Conservation (phyloP, 2,113 vertebrate species). For the Lanius collurio region DNA sequence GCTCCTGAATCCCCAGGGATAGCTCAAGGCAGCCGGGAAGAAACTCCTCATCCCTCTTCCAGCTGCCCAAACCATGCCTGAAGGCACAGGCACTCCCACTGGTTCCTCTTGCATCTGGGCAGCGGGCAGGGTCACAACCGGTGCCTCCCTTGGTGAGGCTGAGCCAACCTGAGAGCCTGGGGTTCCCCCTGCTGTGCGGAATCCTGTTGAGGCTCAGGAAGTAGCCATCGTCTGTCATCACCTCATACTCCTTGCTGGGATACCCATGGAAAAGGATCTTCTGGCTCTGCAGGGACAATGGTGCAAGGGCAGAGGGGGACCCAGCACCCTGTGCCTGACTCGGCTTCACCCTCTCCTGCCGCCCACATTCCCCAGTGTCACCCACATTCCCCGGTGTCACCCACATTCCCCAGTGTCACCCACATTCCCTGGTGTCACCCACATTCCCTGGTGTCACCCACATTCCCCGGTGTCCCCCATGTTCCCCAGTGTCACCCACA, state of each 20-base stretch:
- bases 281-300: neutral
- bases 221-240: neutral
- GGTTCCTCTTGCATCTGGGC: neutral
- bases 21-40: neutral
- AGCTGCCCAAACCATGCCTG: neutral
- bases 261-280: neutral
- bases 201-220: conserved; percentile 14
- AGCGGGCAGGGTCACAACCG: neutral
- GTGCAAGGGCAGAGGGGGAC: neutral
- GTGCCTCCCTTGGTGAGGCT: fast-evolving
- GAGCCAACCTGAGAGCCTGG: neutral
- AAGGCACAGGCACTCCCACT: neutral
- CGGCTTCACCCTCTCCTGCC: neutral
- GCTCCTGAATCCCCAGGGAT: neutral
- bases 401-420: too few relatives aligned
- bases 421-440: too few relatives aligned
- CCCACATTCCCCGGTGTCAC: fast-evolving
- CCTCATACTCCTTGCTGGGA: neutral
- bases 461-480: neutral
- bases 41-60: neutral
- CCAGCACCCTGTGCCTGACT: neutral
- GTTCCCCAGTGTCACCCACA: fast-evolving
- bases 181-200: fast-evolving
- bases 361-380: fast-evolving
- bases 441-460: neutral